A percentile compares a stretch with the other conserved stretches of the same genome.
phyloP scores from a whole-genome alignment of 2,888 invertebrate genomes.

The Aplocera efformata region DNA sequence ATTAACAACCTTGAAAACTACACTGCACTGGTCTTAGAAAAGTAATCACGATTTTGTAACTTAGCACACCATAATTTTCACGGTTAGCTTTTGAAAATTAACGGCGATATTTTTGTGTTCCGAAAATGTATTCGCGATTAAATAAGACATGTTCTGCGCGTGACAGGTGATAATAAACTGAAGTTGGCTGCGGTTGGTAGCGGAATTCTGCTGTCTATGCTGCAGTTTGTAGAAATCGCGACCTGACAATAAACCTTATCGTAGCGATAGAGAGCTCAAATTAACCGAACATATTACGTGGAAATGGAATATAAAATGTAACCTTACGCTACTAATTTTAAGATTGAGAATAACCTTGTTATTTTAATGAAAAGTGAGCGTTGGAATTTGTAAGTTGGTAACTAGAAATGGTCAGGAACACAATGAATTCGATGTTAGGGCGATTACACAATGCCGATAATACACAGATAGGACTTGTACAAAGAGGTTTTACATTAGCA shows the following conservation, averaged over 20 bases:
- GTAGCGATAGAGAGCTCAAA: neutral
- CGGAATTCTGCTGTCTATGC: neutral
- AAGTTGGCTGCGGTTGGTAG: conserved; percentile 5
- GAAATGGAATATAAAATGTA: neutral
- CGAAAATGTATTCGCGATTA: conserved; percentile 4
- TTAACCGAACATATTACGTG: neutral
- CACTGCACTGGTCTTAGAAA: conserved; percentile 3
- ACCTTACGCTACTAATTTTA: neutral
- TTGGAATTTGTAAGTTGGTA: conserved; percentile 7
- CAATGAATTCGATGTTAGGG: conserved; percentile 16
- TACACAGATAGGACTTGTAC: neutral
- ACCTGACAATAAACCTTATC: conserved; percentile 1
- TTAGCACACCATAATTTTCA: too few relatives aligned
- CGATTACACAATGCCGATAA: conserved; percentile 10
- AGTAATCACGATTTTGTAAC: too few relatives aligned
- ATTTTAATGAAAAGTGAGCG: neutral
- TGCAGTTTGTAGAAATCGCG: neutral
- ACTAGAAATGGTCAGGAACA: conserved; percentile 15
- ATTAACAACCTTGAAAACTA: conserved; percentile 20
- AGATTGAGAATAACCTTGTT: neutral
- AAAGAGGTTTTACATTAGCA: too few relatives aligned
- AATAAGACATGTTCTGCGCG: conserved; percentile 9
- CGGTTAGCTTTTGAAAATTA: conserved; percentile 13
- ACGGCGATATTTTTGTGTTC: conserved; percentile 11
- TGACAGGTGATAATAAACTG: conserved; percentile 11